Evolutionary conservation across 2,113 vertebrate species (phyloP), one percentile per base, ranked within the genome.

Genomic region (Hypocryptadius cinnamomeus): DNA sequence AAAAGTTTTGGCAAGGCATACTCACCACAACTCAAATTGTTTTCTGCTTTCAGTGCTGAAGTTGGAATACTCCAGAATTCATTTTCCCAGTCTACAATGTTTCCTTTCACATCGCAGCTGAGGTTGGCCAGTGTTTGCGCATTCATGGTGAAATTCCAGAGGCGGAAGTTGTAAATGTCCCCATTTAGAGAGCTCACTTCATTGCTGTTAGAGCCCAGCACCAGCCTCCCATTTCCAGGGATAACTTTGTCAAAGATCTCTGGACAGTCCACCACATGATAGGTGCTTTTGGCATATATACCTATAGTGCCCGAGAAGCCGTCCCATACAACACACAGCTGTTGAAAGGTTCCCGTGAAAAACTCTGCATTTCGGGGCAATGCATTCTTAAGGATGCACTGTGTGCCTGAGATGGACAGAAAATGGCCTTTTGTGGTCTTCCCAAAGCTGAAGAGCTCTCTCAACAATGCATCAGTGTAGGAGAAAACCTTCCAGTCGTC

Each of bases 21-120:
- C 99, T 99, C 95, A 99, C 99, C 99, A 97, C 99, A 99, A 98
- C 99, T 99, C 91, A 99, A 98, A 51, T 98, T 97, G 96, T 96
- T 96, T 97, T 99, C 98, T 5, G 98, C 98, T 96, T 98, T 98
- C 85, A 99, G 97, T 72, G 97, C 93, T 16, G 96, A 92, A 35
- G 97, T 76, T 22, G 98, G 98, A 95, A 99, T 98, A 95, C 88
- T 97, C 99, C 99, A 99, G 93, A 98, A 98, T 90, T 97, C 96
- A 96, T 98, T 99, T 95, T 99, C 98, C 99, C 99, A 99, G 97
- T 99, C 99, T 16, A 99, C 87, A 86, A 99, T 93, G 87, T 98
- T 99, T 21, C 99, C 99, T 85, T 95, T 94, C 50, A 84, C 50
- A 86, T 97, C 98, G 8, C 99, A 99, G 97, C 97, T 98, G 68